Percentiles rank a stretch among this genome's conserved stretches.
These are phyloP conservation scores for Lethenteron camtschaticum DNA, from an alignment of 2,113 vertebrate genomes.

Conservation along the genomic window DNA sequence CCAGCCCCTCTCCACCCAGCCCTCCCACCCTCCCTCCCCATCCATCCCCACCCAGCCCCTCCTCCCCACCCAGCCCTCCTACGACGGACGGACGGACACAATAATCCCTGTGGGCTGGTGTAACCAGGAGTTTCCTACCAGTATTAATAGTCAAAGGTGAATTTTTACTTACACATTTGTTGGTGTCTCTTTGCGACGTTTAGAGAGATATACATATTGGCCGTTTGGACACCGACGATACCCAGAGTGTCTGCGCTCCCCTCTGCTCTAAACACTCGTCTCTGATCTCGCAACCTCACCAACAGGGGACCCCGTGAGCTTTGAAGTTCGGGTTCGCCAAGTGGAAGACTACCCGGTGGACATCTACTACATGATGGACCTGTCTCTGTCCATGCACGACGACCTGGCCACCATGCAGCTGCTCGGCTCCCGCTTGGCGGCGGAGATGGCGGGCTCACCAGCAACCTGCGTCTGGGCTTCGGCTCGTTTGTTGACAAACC, in stretches of 20 bases:
- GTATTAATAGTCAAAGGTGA: no score
- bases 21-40: no score
- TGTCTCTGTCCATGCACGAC: slow-evolving; percentile 95
- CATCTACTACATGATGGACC: slow-evolving; percentile 95
- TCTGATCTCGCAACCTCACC: not conserved
- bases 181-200: not conserved
- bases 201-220: not conserved
- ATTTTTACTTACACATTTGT: not conserved
- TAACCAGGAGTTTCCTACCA: no score
- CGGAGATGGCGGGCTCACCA: slow-evolving; percentile 86
- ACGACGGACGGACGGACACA: no score
- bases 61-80: no score
- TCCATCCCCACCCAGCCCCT: no score
- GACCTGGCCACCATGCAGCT: slow-evolving; percentile 72
- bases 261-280: not conserved
- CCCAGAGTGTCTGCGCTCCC: not conserved
- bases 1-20: no score
- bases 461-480: slow-evolving; percentile 85
- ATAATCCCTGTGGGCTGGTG: no score
- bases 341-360: slow-evolving; percentile 96
- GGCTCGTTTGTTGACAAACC: slow-evolving; percentile 92
- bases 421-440: slow-evolving; percentile 65
- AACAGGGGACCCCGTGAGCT: slow-evolving; percentile 45
- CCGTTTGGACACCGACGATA: not conserved
- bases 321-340: slow-evolving; percentile 63